Percentiles rank a stretch among this genome's conserved stretches.
These are phyloP conservation scores for Astatoreochromis straeleni DNA, from an alignment of 2,113 vertebrate genomes.

Conservation along the genomic window DNA sequence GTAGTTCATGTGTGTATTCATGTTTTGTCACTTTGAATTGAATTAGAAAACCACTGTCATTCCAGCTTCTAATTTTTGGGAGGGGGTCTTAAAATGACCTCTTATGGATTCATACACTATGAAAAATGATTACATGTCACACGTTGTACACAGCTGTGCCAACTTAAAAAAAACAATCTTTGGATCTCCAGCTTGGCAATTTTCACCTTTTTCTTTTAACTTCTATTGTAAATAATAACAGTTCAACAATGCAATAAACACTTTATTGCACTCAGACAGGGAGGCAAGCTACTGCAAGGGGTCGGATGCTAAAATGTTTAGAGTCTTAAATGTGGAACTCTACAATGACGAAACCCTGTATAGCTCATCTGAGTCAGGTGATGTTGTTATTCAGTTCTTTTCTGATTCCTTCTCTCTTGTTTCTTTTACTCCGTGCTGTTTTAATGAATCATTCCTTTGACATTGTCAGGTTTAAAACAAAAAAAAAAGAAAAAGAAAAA, in stretches of 20 bases:
- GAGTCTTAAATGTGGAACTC: constrained; percentile 32
- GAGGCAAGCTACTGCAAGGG: constrained; percentile 43
- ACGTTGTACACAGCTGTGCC: constrained; percentile 22
- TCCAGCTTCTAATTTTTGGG: neutral
- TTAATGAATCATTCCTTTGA: constrained; percentile 65
- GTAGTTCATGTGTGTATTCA: constrained; percentile 19
- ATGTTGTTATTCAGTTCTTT: constrained; percentile 40
- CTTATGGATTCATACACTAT: constrained; percentile 2
- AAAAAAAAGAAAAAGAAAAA: constrained; percentile 57
- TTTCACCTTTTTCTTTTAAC: neutral
- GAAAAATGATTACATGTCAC: neutral
- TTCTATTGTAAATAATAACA: constrained; percentile 62
- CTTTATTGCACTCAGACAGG: constrained; percentile 60
- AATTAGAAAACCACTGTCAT: constrained; percentile 1
- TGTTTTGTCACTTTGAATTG: constrained; percentile 31
- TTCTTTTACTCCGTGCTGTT: constrained; percentile 66
- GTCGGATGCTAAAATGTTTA: constrained; percentile 22
- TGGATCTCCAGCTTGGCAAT: neutral
- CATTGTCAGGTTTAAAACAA: constrained; percentile 55
- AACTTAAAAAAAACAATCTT: neutral
- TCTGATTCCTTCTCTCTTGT: constrained; percentile 32
- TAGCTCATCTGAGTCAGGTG: constrained; percentile 62
- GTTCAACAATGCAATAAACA: constrained; percentile 65
- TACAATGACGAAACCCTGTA: constrained; percentile 36
- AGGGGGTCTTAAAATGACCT: neutral